phyloP scores from a whole-genome alignment of 2,113 vertebrate genomes.

The Gallinago paraguaiae region DNA sequence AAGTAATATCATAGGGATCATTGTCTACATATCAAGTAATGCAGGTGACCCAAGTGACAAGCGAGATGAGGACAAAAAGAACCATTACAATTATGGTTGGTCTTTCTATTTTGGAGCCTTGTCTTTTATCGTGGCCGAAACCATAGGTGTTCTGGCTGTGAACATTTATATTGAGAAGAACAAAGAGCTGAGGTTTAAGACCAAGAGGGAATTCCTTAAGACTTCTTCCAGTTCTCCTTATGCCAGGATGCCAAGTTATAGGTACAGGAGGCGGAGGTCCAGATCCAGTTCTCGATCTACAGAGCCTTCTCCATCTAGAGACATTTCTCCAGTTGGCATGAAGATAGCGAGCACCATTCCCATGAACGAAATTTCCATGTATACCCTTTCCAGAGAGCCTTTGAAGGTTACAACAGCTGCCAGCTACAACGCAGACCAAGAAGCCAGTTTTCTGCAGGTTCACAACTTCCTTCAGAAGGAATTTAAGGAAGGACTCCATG shows the following conservation, averaged over 20 bases:
- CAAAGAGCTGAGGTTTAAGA: slow-evolving; percentile 91
- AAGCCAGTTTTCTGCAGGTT: slow-evolving; percentile 91
- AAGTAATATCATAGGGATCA: slow-evolving; percentile 99
- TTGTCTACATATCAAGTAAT: slow-evolving; percentile 99
- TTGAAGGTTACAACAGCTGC: slow-evolving; percentile 84
- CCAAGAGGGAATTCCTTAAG: slow-evolving; percentile 89
- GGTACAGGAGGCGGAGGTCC: slow-evolving; percentile 89
- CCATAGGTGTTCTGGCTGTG: slow-evolving; percentile 93
- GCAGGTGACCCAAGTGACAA: slow-evolving; percentile 95
- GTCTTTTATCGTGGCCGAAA: slow-evolving; percentile 96
- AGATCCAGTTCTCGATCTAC: slow-evolving; percentile 92
- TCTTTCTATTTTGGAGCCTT: slow-evolving; percentile 98
- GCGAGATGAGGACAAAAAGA: slow-evolving; percentile 94
- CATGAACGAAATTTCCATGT: slow-evolving; percentile 95
- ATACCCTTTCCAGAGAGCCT: slow-evolving; percentile 90
- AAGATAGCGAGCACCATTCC: slow-evolving; percentile 87
- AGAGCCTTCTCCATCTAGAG: slow-evolving; percentile 88
- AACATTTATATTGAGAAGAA: slow-evolving; percentile 99
- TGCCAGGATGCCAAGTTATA: slow-evolving; percentile 94
- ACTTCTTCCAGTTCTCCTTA: slow-evolving; percentile 93
- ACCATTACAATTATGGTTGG: slow-evolving; percentile 96
- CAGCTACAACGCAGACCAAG: slow-evolving; percentile 91
- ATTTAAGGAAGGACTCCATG: slow-evolving; percentile 85
- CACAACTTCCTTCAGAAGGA: slow-evolving; percentile 97
- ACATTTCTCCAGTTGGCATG: slow-evolving; percentile 86